Evolutionary conservation across 1,140 invertebrate genomes (phyloP).

Genomic region (Megalopta genalis): DNA sequence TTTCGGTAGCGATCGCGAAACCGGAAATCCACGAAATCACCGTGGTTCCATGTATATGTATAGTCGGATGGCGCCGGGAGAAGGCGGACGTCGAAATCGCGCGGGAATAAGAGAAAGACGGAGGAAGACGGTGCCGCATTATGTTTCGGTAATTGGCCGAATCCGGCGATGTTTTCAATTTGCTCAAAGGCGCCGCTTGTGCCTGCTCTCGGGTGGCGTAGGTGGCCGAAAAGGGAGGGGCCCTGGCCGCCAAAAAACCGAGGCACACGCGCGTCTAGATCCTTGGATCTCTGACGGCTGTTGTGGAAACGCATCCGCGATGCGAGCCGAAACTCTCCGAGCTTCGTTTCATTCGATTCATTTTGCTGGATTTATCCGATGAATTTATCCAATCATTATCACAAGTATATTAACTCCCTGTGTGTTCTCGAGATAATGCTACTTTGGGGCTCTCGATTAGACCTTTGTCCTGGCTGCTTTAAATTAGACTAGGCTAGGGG

Average conservation of each 20-base stretch:
- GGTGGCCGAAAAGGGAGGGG: conserved; percentile 4
- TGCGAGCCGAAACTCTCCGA: too few relatives aligned
- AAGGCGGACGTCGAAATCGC: conserved; percentile 31
- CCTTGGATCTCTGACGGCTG: not conserved
- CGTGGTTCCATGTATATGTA: conserved; percentile 45
- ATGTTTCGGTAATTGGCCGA: conserved; percentile 76
- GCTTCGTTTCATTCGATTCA: too few relatives aligned
- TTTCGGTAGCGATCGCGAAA: conserved; percentile 5
- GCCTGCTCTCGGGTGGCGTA: not conserved
- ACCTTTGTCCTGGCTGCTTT: too few relatives aligned
- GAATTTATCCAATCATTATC: too few relatives aligned
- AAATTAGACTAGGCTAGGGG: too few relatives aligned
- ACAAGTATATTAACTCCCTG: too few relatives aligned
- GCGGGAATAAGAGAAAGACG: conserved; percentile 30
- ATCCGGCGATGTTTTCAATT: conserved; percentile 76
- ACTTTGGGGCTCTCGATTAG: too few relatives aligned
- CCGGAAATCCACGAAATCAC: conserved; percentile 56
- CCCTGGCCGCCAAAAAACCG: not conserved
- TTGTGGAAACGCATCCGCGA: too few relatives aligned
- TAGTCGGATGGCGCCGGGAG: conserved; percentile 58
- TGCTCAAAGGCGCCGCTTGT: conserved; percentile 74
- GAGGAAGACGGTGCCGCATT: conserved; percentile 63
- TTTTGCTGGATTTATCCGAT: too few relatives aligned
- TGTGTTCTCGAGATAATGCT: too few relatives aligned
- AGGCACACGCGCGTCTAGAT: not conserved